These are phyloP conservation scores for Caerostris extrusa DNA, from an alignment of 1,140 invertebrate species.

Conservation along the genomic window DNA sequence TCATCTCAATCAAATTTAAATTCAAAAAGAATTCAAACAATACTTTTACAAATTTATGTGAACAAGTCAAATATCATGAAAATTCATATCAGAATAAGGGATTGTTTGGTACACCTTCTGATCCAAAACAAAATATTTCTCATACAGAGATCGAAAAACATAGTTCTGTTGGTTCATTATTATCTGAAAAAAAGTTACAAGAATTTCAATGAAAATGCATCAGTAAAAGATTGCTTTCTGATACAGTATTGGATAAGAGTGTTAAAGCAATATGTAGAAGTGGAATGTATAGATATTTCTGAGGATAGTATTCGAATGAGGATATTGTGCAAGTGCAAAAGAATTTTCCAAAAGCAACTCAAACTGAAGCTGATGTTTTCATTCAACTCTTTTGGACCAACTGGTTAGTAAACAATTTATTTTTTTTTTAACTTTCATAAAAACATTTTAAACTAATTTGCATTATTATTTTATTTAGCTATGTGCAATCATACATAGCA, in stretches of 20 bases:
- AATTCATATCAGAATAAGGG: no score
- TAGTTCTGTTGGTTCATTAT: neutral
- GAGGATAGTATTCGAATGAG: neutral
- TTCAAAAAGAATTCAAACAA: no score
- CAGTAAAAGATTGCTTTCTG: neutral
- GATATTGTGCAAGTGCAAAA: neutral
- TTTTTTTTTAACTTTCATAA: neutral
- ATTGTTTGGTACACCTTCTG: neutral
- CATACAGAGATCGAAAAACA: neutral
- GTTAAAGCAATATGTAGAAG: neutral
- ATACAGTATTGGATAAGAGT: neutral
- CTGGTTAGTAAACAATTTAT: neutral
- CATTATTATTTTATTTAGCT: no score
- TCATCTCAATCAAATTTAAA: no score
- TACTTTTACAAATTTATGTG: no score
- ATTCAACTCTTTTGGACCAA: neutral
- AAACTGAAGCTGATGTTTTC: neutral
- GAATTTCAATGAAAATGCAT: neutral
- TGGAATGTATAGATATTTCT: neutral
- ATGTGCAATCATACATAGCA: no score
- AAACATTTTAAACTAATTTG: neutral
- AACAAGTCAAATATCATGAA: no score
- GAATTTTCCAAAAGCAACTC: neutral
- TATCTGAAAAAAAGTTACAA: neutral
- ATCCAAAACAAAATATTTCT: neutral